Evolutionary conservation across 2,888 invertebrate genomes (phyloP).

Genomic region (Cephus pulcher): DNA sequence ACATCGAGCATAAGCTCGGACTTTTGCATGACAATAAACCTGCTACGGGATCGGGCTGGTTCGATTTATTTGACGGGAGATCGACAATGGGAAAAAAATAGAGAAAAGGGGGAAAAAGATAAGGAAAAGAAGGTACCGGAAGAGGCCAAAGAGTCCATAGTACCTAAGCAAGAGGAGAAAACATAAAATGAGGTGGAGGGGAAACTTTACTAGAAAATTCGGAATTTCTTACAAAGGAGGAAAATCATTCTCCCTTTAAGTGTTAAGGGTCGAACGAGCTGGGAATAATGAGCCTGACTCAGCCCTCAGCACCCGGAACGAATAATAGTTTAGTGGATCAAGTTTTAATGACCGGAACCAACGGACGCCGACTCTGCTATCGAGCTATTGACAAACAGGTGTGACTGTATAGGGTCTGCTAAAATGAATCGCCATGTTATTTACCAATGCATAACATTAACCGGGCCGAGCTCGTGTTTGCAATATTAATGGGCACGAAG

Average conservation of each 20-base stretch:
- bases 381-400: slow-evolving; percentile 51
- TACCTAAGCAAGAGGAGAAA: no score
- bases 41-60: slow-evolving; percentile 46
- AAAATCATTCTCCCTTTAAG: not conserved
- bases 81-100: not conserved
- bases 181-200: not conserved
- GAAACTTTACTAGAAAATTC: not conserved
- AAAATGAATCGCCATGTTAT: slow-evolving; percentile 46
- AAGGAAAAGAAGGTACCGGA: not conserved
- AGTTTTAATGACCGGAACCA: slow-evolving; percentile 52
- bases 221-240: not conserved
- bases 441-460: slow-evolving; percentile 47
- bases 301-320: slow-evolving; percentile 26
- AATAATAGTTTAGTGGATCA: slow-evolving; percentile 52
- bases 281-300: not conserved
- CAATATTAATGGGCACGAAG: not conserved
- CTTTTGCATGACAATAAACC: slow-evolving; percentile 62
- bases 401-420: slow-evolving; percentile 26
- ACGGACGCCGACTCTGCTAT: slow-evolving; percentile 45
- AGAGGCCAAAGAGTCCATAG: not conserved
- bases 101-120: not conserved
- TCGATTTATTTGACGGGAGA: slow-evolving; percentile 40
- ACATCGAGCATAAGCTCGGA: slow-evolving; percentile 59
- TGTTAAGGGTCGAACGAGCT: not conserved
- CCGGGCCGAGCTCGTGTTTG: slow-evolving; percentile 20